Evolutionary conservation across 64 coral and sea anemone species (phyloP).

Genomic region (Pachyseris speciosa): DNA sequence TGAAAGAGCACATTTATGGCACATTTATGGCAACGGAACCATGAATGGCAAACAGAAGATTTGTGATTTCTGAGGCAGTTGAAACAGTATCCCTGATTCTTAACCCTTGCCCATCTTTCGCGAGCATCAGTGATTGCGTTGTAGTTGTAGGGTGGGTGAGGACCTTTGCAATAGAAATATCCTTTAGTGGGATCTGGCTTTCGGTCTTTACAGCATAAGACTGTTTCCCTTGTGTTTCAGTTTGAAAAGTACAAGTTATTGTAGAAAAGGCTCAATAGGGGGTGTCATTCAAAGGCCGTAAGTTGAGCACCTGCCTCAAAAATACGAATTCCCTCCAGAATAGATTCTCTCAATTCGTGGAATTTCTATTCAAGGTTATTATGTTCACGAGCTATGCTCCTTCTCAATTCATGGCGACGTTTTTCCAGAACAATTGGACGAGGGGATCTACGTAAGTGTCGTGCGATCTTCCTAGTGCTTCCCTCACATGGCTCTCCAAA

Average conservation of each 20-base stretch:
- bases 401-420: conserved; percentile 32
- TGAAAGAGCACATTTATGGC: too few species aligned
- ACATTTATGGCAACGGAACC: not conserved
- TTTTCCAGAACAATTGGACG: conserved; percentile 57
- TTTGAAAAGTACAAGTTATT: too few species aligned
- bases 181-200: too few species aligned
- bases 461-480: conserved; percentile 53
- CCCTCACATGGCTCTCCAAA: conserved; percentile 58
- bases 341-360: too few species aligned
- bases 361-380: conserved; percentile 40
- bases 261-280: too few species aligned
- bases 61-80: conserved; percentile 46
- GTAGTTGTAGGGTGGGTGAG: not conserved
- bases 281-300: too few species aligned
- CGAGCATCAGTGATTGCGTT: too few species aligned
- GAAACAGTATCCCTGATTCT: conserved; percentile 33
- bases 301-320: conserved; percentile 46
- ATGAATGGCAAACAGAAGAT: conserved; percentile 16
- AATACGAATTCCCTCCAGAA: conserved; percentile 23
- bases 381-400: conserved; percentile 46
- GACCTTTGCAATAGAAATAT: conserved; percentile 24
- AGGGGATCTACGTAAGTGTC: conserved; percentile 50
- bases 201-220: too few species aligned
- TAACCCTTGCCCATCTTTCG: conserved; percentile 33
- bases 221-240: too few species aligned